phyloP scores from a whole-genome alignment of 2,888 invertebrate species.

The Hyppa rectilinea region DNA sequence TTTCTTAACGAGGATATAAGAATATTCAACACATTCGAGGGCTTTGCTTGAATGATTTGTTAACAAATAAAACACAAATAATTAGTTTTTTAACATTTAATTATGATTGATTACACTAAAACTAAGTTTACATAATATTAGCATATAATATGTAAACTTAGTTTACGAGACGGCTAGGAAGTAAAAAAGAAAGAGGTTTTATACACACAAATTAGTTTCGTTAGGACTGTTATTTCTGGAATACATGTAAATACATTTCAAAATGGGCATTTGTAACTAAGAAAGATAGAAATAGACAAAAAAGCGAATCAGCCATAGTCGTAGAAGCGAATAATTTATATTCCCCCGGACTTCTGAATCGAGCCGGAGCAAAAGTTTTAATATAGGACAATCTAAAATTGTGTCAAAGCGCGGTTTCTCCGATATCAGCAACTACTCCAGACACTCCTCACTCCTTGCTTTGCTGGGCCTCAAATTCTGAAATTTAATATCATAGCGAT shows the following conservation, averaged over 20 bases:
- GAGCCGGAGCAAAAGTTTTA: no score
- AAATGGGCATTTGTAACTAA: background rate
- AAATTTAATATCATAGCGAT: background rate
- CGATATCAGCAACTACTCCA: background rate
- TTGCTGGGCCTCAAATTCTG: conserved; percentile 1
- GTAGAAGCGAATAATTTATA: conserved; percentile 36
- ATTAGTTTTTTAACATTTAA: conserved; percentile 77
- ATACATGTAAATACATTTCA: background rate
- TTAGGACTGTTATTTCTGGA: background rate
- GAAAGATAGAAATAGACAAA: background rate
- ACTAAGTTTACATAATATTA: conserved; percentile 79
- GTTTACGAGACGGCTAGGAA: conserved; percentile 61
- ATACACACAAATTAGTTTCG: background rate
- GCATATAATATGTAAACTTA: conserved; percentile 76
- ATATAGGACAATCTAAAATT: no score
- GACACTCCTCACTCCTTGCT: background rate
- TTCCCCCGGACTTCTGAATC: no score
- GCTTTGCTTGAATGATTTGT: background rate
- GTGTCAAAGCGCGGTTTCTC: background rate
- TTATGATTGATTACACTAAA: conserved; percentile 76
- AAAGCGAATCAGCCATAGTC: conserved; percentile 24
- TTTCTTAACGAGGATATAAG: background rate
- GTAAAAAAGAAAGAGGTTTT: background rate
- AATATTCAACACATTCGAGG: background rate
- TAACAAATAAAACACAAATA: conserved; percentile 44